Conservation (phyloP, 2,797 vertebrate species). For the Pipistrellus kuhlii region DNA sequence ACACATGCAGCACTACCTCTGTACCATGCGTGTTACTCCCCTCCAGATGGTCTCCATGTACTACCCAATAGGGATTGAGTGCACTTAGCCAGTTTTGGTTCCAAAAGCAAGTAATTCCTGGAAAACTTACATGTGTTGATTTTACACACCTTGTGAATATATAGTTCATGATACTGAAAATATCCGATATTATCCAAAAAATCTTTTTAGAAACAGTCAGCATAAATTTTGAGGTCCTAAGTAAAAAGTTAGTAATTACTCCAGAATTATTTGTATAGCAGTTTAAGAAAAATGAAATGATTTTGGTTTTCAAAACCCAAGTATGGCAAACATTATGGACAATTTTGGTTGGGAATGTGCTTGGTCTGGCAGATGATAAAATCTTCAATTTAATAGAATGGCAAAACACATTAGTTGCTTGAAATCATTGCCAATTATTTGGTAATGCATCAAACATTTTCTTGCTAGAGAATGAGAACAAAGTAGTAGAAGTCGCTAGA, state of each 20-base stretch:
- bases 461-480: background rate
- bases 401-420: background rate
- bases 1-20: background rate
- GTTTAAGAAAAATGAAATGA: background rate
- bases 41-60: background rate
- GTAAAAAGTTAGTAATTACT: constrained; percentile 5
- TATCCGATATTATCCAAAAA: background rate
- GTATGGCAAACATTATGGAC: background rate
- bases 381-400: background rate
- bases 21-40: background rate
- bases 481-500: background rate
- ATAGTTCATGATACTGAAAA: constrained; percentile 42
- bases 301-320: background rate
- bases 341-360: background rate
- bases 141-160: background rate
- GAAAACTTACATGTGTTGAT: background rate
- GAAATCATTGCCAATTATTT: background rate
- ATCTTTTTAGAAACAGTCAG: background rate
- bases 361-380: background rate
- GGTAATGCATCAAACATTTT: background rate
- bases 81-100: background rate
- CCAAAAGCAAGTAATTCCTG: constrained; percentile 47
- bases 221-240: background rate
- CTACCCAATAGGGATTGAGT: no score
- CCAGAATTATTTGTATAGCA: background rate